Evolutionary conservation across 1,140 invertebrate species (phyloP).

Genomic region (Lerema accius): DNA sequence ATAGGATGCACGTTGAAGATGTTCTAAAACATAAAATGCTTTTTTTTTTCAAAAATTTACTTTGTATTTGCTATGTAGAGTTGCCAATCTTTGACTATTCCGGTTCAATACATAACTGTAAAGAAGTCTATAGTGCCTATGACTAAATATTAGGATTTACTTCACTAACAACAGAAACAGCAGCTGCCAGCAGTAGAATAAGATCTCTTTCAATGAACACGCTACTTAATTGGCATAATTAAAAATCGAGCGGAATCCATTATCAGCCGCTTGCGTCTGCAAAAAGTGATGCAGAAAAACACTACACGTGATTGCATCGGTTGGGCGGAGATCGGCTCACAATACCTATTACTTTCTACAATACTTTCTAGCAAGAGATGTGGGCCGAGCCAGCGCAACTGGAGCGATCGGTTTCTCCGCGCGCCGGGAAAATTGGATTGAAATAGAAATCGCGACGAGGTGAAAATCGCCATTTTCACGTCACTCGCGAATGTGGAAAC

Average conservation of each 20-base stretch:
- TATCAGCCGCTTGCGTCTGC: conserved; percentile 21
- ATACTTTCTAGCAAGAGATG: conserved; percentile 81
- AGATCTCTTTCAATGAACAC: conserved; percentile 9
- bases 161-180: neutral
- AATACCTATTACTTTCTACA: conserved; percentile 78
- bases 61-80: too few species aligned
- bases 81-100: too few species aligned
- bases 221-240: conserved; percentile 27
- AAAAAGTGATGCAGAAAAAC: conserved; percentile 61
- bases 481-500: conserved; percentile 71
- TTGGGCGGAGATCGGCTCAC: conserved; percentile 66
- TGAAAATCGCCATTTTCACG: conserved; percentile 79
- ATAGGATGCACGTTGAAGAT: too few species aligned
- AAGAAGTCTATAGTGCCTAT: too few species aligned
- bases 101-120: too few species aligned
- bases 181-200: conserved; percentile 6
- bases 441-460: conserved; percentile 78
- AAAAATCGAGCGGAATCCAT: conserved; percentile 39
- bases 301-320: conserved; percentile 71
- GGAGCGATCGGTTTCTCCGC: conserved; percentile 80
- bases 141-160: too few species aligned
- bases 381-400: conserved; percentile 77
- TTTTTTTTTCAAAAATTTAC: too few species aligned
- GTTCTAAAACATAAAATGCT: too few species aligned
- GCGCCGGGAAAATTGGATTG: conserved; percentile 79